Evolutionary conservation across 2,113 vertebrate genomes (phyloP).

Genomic region (Puntigrus tetrazona): DNA sequence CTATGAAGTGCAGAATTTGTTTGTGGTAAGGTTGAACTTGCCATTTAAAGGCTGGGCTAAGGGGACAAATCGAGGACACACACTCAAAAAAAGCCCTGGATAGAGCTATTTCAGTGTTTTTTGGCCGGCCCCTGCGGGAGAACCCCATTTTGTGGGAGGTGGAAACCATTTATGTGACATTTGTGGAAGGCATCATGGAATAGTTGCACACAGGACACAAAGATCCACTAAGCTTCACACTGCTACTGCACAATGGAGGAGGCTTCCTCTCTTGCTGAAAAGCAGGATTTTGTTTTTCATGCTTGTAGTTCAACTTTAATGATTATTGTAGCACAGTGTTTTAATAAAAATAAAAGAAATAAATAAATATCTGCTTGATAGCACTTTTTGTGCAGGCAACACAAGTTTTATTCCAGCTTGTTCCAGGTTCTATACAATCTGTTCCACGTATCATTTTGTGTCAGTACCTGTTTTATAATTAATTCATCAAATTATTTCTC

Average conservation of each 20-base stretch:
- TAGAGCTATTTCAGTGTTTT: background rate
- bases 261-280: background rate
- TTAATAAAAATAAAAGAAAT: background rate
- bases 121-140: background rate
- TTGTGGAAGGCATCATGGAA: background rate
- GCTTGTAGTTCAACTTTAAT: background rate
- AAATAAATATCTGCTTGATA: no score
- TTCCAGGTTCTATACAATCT: background rate
- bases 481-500: no score
- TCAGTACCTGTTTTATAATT: background rate
- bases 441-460: background rate
- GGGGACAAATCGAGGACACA: background rate
- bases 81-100: background rate
- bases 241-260: background rate
- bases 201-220: background rate
- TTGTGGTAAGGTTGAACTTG: background rate
- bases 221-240: background rate
- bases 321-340: background rate
- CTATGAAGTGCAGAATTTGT: background rate
- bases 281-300: background rate
- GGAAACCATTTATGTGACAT: constrained; percentile 21
- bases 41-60: background rate
- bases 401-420: background rate
- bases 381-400: background rate
- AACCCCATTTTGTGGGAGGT: constrained; percentile 1